Evolutionary conservation across 1,140 invertebrate genomes (phyloP), one percentile per base, ranked within the genome.

Genomic region (Megathymus violae): DNA sequence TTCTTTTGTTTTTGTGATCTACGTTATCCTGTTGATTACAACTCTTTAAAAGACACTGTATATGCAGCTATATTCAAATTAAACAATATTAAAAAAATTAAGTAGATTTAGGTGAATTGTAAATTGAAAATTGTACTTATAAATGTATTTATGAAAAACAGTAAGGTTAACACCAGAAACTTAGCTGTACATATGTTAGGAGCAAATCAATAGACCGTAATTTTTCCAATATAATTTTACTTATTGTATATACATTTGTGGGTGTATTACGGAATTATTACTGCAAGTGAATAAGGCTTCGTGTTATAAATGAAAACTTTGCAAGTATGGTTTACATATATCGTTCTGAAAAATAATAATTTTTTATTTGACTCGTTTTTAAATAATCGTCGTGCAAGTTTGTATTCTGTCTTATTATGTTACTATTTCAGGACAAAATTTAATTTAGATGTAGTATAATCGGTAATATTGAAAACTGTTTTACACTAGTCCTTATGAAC

Each of bases 101-200:
- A 68, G 78, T 91, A 91, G 85, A 71, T 62, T 75, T 89, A 91
- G 84, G 77, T 41, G 66, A 80, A 85, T 79, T 89, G 88, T 89
- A 89, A 84, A 91, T 88, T 87, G 65, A 84, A 80, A 78, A 78
- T 78, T 80, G 77, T 80, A 85, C 73, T 82, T 85, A 85, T 83
- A 80, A 84, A 81, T 82, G 80, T 91, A 91, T 91, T 89, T 89
- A 91, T 89, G 82, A 82, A 84, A 74, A 82, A 86, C 85, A 88
- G 88, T 91, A 91, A 91, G 88, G 76, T 86, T 79, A 91, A 91
- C 88, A 91, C 88, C 88, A 91, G 82, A 87, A 79, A 87, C 77
- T 81, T 89, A 91, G 86, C 54, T 91, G 88, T 91, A 91, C 77
- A 91, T 89, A 88, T 66, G 78, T 86, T 80, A 85, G 78, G 77